Evolutionary conservation across 2,888 invertebrate species (phyloP).

Genomic region (Lycaena phlaeas): DNA sequence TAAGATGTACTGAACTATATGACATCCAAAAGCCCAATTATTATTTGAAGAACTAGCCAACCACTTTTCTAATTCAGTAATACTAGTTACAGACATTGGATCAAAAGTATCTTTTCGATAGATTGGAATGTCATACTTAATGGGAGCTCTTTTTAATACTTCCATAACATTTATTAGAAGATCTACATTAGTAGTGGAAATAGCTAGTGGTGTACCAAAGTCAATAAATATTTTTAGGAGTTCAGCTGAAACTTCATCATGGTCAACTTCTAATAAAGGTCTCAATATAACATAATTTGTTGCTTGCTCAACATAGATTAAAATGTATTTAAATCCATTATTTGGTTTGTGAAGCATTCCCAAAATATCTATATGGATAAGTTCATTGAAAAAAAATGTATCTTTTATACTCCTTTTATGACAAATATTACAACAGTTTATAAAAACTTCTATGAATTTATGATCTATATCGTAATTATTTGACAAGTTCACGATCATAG

Average conservation of each 20-base stretch:
- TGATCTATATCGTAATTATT: neutral
- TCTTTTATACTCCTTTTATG: neutral
- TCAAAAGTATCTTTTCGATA: neutral
- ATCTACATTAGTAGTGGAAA: neutral
- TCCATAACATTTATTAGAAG: neutral
- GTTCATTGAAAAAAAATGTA: neutral
- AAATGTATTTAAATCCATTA: neutral
- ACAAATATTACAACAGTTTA: neutral
- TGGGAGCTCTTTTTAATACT: neutral
- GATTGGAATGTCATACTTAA: neutral
- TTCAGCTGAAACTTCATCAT: neutral
- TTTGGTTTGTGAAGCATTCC: neutral
- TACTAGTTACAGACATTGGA: neutral
- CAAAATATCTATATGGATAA: neutral
- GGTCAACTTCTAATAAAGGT: neutral
- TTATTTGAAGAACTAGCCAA: neutral
- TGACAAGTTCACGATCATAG: neutral
- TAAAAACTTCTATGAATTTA: neutral
- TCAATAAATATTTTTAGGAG: neutral
- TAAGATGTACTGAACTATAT: neutral
- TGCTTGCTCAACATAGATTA: neutral
- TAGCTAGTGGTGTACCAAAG: neutral
- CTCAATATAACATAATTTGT: neutral
- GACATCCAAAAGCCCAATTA: neutral
- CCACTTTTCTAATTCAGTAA: neutral